Evolutionary conservation across 2,888 invertebrate genomes (phyloP).

Genomic region (Scaptomyza polygonia): DNA sequence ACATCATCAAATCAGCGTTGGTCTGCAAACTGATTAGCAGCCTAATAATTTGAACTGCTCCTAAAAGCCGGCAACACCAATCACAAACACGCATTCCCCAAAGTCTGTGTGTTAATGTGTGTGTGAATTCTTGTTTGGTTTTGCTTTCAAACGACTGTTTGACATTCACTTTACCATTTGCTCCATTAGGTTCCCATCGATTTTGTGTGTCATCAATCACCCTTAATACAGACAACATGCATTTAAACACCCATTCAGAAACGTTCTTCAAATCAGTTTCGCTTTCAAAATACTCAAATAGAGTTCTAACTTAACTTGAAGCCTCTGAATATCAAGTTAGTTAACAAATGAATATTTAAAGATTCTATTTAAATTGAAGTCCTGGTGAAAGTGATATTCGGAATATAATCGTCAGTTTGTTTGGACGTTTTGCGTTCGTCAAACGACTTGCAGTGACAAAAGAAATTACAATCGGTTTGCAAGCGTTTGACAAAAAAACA

Average conservation of each 20-base stretch:
- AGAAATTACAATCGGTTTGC: slow-evolving; percentile 16
- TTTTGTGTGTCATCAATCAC: neutral
- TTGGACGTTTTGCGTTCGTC: slow-evolving; percentile 1
- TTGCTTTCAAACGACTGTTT: slow-evolving; percentile 17
- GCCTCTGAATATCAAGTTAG: no score
- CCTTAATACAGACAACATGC: neutral
- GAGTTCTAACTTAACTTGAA: no score
- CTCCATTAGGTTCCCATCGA: slow-evolving; percentile 24
- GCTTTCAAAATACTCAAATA: no score
- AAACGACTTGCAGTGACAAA: slow-evolving; percentile 30
- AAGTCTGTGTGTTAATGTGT: neutral
- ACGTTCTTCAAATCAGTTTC: neutral
- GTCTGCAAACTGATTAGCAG: slow-evolving; percentile 20
- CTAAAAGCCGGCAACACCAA: neutral
- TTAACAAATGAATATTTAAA: neutral
- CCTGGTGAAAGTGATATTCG: neutral
- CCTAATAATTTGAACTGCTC: slow-evolving; percentile 12
- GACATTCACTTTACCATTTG: slow-evolving; percentile 6
- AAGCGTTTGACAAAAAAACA: neutral
- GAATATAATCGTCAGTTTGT: neutral
- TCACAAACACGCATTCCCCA: neutral
- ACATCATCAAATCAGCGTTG: slow-evolving; percentile 16
- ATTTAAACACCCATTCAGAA: neutral
- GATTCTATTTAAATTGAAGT: neutral
- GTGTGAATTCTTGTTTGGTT: slow-evolving; percentile 5